Percentiles rank a stretch among this genome's conserved stretches.
Evolutionary conservation across 2,888 invertebrate genomes (phyloP).

Genomic region (Eupithecia subumbrata): DNA sequence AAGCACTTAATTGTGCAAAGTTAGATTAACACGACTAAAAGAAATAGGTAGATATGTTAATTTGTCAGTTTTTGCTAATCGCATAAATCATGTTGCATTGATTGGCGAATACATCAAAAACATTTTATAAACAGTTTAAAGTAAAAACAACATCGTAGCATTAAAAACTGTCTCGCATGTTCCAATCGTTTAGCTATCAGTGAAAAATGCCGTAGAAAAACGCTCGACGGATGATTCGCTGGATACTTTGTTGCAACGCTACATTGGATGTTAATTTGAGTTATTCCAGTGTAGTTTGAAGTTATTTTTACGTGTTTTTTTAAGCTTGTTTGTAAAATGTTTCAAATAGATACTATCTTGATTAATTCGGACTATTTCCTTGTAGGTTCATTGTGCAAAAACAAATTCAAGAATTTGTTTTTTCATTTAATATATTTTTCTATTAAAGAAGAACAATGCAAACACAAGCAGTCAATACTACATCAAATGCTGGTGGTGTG

Average conservation of each 20-base stretch:
- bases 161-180: slow-evolving; percentile 19
- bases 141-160: neutral
- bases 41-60: neutral
- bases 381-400: neutral
- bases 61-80: neutral
- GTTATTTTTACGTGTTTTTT: neutral
- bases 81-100: neutral
- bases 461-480: too few relatives aligned
- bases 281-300: neutral
- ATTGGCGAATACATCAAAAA: neutral
- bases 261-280: neutral
- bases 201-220: slow-evolving; percentile 9
- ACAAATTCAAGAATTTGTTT: neutral
- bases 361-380: neutral
- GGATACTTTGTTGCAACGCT: slow-evolving; percentile 6
- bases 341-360: neutral
- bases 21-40: neutral
- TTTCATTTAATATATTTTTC: neutral
- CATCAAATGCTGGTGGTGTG: neutral
- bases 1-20: neutral
- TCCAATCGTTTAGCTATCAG: slow-evolving; percentile 25
- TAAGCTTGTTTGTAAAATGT: neutral
- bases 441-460: too few relatives aligned
- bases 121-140: neutral
- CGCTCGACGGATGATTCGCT: slow-evolving; percentile 7